Base-by-base conservation (phyloP, 2,797 vertebrate genomes). In the Avahi laniger region DNA sequence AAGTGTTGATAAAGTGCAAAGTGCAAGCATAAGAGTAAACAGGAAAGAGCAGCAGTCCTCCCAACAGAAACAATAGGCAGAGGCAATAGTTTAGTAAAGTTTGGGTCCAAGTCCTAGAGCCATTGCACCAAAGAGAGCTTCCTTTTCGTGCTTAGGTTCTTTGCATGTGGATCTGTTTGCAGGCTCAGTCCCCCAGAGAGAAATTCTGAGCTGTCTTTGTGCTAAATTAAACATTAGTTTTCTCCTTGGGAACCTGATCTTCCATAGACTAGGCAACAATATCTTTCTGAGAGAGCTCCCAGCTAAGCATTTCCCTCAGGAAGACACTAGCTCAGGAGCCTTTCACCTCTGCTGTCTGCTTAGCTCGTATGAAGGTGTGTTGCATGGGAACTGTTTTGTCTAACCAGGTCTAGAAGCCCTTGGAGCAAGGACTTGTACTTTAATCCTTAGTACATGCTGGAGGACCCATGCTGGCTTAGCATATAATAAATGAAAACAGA, bases 181-280 rank as follows among this genome's bases (percentile, higher is more conserved):
- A 96, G 83, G 72, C 92, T 94, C 84, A 41, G 83, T 90, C 95
- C 93, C 93, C 89, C n/a, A 43, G 97, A 97, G 95, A 94, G 80
- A 93, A 87, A 78, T 79, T 96, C 90, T 95, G 95, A 96, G 93
- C 93, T 91, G 92, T 95, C 96, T 97, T 95, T 97, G 97, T 97
- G 95, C 96, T 98, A 96, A 97, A 97, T 97, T 97, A 97, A 97
- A 97, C 97, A 96, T 96, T 90, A 73, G 96, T 95, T 96, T 96
- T 96, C 97, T 98, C 97, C 97, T 97, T 95, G 96, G 97, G 95
- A 97, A 96, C 95, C 85, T 95, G 96, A 97, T 97, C 97, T 96
- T 94, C 81, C 93, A 87, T n/a, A 96, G 94, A 83, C 38, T 11
- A 92, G 84, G 95, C 97, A 96, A 96, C 93, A 94, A 46, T 97